Base-by-base conservation (phyloP, 2,888 invertebrate species). In the Pocota personata region DNA sequence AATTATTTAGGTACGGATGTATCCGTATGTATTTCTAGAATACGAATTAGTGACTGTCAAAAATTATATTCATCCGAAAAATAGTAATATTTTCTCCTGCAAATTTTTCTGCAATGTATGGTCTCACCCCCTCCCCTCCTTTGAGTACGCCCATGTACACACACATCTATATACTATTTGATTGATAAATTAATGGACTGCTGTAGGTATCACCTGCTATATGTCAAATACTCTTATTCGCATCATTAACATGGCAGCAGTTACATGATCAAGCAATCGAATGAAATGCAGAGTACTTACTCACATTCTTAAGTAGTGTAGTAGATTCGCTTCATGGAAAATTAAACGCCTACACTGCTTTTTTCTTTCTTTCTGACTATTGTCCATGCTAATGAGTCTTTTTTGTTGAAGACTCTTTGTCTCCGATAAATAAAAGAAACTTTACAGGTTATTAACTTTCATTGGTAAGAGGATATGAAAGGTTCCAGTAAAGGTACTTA, bases 101-200 rank as follows among this genome's bases (percentile, higher is more conserved):
- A n/a, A n/a, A n/a, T n/a, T n/a, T n/a, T n/a, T n/a, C n/a, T n/a
- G n/a, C n/a, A n/a, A n/a, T n/a, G n/a, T n/a, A n/a, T n/a, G n/a
- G n/a, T n/a, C n/a, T n/a, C n/a, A n/a, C n/a, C n/a, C n/a, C n/a
- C n/a, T n/a, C n/a, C n/a, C n/a, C n/a, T n/a, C n/a, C n/a, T n/a
- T n/a, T n/a, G n/a, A n/a, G n/a, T n/a, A n/a, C n/a, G n/a, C n/a
- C n/a, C n/a, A n/a, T n/a, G n/a, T n/a, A n/a, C n/a, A n/a, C n/a
- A n/a, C n/a, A n/a, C n/a, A n/a, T n/a, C n/a, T n/a, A n/a, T 32
- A 12, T 16, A 57, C n/a, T 16, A 27, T 72, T 73, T 73, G 16
- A 62, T 73, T 62, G 62, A 43, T 12, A 62, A 62, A 62, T 73
- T 19, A 62, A 52, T 73, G 40, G 27, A 16, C 48, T 24, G 58